Evolutionary conservation across 2,797 vertebrate species (phyloP).

Genomic region (Artibeus lituratus): DNA sequence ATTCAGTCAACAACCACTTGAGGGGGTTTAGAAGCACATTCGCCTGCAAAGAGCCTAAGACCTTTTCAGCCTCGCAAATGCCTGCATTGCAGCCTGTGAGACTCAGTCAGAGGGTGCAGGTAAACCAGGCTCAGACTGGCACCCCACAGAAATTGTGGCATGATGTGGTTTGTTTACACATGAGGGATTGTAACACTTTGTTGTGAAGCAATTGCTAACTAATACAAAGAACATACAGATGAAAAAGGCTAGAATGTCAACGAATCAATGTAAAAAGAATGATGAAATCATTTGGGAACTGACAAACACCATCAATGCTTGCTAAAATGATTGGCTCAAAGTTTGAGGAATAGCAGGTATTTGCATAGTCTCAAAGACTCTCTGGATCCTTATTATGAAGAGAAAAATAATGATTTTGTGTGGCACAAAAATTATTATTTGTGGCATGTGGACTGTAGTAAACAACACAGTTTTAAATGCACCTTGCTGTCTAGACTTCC

Average conservation of each 20-base stretch:
- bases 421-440: too few relatives aligned
- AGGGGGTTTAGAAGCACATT: background rate
- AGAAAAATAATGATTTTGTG: background rate
- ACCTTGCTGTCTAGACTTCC: background rate
- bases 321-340: background rate
- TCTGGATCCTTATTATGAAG: background rate
- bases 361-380: background rate
- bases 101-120: background rate
- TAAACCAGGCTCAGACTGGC: background rate
- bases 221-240: background rate
- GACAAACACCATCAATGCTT: background rate
- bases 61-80: background rate
- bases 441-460: background rate
- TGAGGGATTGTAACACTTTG: background rate
- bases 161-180: background rate
- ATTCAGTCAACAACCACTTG: background rate
- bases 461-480: background rate
- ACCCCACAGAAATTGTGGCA: background rate
- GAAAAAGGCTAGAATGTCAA: background rate
- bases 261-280: background rate
- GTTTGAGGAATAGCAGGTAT: background rate
- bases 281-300: background rate
- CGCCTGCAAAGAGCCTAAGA: background rate
- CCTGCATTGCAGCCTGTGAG: background rate
- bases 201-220: background rate